A percentile compares a stretch with the other conserved stretches of the same genome.
Conservation (phyloP, 2,113 vertebrate genomes). For the Triplophysa siluroides region DNA sequence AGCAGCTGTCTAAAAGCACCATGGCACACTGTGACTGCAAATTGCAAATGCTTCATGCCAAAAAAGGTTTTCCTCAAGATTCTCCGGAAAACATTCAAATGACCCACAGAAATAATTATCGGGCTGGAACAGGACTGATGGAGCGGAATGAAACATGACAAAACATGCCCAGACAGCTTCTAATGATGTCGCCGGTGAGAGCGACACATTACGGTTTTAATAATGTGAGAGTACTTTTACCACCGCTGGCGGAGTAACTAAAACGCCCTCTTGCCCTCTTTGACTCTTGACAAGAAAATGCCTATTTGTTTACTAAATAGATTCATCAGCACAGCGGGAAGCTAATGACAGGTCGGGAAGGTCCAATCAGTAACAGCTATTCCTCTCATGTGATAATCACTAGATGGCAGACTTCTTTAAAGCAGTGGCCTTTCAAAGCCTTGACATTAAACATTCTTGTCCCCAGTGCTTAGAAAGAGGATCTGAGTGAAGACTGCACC, state of each 20-base stretch:
- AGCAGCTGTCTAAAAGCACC: neutral
- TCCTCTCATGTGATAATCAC: slow-evolving; percentile 37
- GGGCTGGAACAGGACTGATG: neutral
- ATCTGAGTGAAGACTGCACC: neutral
- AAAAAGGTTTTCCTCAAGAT: slow-evolving; percentile 12
- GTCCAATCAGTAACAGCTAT: slow-evolving; percentile 26
- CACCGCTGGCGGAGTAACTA: slow-evolving; percentile 13
- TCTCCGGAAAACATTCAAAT: slow-evolving; percentile 9
- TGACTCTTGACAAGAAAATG: neutral
- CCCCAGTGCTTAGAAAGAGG: slow-evolving; percentile 5
- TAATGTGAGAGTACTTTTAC: slow-evolving; percentile 14
- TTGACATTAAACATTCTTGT: slow-evolving; percentile 34
- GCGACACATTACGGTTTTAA: neutral
- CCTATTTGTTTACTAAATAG: slow-evolving; percentile 31
- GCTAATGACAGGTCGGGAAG: slow-evolving; percentile 23
- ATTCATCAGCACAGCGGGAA: slow-evolving; percentile 26
- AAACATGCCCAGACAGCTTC: slow-evolving; percentile 29
- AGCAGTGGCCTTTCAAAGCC: slow-evolving; percentile 26
- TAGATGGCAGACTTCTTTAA: slow-evolving; percentile 37
- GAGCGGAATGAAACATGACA: slow-evolving; percentile 34
- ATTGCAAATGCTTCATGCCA: neutral
- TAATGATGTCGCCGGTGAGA: slow-evolving; percentile 31
- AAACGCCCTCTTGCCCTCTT: neutral
- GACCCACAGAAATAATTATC: slow-evolving; percentile 18
- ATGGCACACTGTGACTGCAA: neutral